phyloP scores from a whole-genome alignment of 2,113 vertebrate genomes.

The Vidua chalybeata region DNA sequence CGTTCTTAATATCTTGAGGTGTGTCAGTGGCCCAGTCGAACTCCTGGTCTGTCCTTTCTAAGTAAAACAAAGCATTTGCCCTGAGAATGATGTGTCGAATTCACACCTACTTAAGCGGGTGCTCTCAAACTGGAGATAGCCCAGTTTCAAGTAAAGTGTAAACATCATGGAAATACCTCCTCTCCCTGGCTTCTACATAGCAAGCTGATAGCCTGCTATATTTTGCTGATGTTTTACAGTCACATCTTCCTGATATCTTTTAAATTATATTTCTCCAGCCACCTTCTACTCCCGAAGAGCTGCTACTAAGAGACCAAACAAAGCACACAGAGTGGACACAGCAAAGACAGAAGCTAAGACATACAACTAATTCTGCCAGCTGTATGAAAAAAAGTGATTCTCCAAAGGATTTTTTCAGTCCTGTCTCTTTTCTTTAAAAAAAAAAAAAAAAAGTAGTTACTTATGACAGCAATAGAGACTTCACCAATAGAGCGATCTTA shows the following conservation, averaged over 20 bases:
- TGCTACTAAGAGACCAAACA: background rate
- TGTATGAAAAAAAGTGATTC: background rate
- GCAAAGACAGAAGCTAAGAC: background rate
- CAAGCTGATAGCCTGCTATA: background rate
- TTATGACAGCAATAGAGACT: background rate
- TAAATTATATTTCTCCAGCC: background rate
- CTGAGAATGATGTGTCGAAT: background rate
- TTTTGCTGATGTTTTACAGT: background rate
- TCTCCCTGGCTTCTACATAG: background rate
- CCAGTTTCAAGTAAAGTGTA: background rate
- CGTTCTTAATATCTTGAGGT: background rate
- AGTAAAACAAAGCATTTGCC: background rate
- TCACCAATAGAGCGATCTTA: background rate
- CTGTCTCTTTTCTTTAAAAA: background rate
- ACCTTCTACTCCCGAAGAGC: accelerated
- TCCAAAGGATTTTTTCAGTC: background rate
- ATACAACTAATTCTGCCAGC: background rate
- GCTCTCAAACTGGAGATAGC: background rate
- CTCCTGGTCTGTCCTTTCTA: background rate
- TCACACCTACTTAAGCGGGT: background rate
- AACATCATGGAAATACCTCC: background rate
- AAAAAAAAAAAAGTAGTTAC: background rate
- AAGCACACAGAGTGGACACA: background rate
- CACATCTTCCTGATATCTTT: background rate
- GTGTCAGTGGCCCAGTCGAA: background rate